Conservation (phyloP, 2,113 vertebrate genomes). For the Poecile atricapillus region DNA sequence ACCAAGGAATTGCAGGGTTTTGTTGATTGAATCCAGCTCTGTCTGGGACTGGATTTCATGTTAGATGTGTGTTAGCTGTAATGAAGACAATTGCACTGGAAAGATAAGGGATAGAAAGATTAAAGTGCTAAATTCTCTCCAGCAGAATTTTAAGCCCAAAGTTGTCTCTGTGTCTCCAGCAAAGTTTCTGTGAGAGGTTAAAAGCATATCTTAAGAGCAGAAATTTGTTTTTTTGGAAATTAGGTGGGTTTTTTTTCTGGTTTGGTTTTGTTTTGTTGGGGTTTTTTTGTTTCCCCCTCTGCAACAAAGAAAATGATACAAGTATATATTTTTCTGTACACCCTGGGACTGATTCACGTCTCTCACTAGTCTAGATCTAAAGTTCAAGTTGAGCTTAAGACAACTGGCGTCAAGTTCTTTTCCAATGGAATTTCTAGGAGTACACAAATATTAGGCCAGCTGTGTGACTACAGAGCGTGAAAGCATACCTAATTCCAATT, state of each 20-base stretch:
- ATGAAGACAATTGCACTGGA: neutral
- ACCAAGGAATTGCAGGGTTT: neutral
- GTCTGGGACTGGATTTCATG: neutral
- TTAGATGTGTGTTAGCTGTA: neutral
- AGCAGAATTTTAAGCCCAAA: neutral
- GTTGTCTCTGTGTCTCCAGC: neutral
- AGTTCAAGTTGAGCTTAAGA: neutral
- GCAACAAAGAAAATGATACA: neutral
- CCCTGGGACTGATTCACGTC: neutral
- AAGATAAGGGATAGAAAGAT: neutral
- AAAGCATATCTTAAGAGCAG: neutral
- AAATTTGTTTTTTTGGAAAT: neutral
- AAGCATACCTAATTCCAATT: neutral
- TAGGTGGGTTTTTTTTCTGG: rapidly evolving
- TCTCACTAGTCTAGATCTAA: neutral
- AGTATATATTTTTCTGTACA: neutral
- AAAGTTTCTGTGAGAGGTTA: neutral
- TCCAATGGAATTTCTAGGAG: neutral
- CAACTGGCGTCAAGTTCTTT: neutral
- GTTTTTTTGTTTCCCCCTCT: neutral
- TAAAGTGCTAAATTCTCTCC: neutral
- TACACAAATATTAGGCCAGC: neutral
- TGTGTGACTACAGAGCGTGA: rapidly evolving
- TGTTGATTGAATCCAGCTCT: neutral
- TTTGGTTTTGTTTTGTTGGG: neutral